Percentiles rank a stretch among this genome's conserved stretches.
phyloP scores from a whole-genome alignment of 37 sponge, comb jelly and placozoan species.

The Ianthella basta region DNA sequence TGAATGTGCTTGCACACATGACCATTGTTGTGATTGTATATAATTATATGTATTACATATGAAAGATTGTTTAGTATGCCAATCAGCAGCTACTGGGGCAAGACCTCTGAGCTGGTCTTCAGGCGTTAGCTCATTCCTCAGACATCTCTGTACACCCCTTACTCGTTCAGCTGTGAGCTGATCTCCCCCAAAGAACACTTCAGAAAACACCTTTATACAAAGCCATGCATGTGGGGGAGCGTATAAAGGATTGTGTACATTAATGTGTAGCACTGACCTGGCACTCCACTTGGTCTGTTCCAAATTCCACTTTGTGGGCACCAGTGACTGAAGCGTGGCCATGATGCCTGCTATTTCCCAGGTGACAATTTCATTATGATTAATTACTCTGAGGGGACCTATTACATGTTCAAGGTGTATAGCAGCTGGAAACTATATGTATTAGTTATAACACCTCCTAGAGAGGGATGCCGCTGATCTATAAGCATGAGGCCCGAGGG shows the following conservation, averaged over 20 bases:
- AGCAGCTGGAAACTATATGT: neutral
- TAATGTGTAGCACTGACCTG: neutral
- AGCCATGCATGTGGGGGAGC: neutral
- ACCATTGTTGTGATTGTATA: constrained; percentile 36
- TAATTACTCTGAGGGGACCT: constrained; percentile 8
- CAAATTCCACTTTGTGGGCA: constrained; percentile 7
- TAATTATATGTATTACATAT: no score
- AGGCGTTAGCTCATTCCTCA: constrained; percentile 5
- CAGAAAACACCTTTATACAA: constrained; percentile 14
- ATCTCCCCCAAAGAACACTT: constrained; percentile 19
- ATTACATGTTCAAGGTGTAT: neutral
- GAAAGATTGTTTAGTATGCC: constrained; percentile 25
- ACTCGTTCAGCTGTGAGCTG: constrained; percentile 9
- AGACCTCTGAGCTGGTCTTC: constrained; percentile 40
- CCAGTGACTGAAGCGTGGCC: constrained; percentile 7
- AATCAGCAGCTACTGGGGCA: constrained; percentile 32
- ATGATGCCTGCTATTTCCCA: constrained; percentile 25
- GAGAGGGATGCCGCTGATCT: neutral
- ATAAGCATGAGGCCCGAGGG: no score
- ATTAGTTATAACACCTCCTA: no score
- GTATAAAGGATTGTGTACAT: neutral
- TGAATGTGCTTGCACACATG: constrained; percentile 55
- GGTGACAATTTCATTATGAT: constrained; percentile 18
- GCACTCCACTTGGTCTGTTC: constrained; percentile 1
- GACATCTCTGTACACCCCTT: constrained; percentile 17